A percentile compares a stretch with the other conserved stretches of the same genome.
Conservation (phyloP, 2,113 vertebrate genomes). For the Rhinopithecus roxellana region DNA sequence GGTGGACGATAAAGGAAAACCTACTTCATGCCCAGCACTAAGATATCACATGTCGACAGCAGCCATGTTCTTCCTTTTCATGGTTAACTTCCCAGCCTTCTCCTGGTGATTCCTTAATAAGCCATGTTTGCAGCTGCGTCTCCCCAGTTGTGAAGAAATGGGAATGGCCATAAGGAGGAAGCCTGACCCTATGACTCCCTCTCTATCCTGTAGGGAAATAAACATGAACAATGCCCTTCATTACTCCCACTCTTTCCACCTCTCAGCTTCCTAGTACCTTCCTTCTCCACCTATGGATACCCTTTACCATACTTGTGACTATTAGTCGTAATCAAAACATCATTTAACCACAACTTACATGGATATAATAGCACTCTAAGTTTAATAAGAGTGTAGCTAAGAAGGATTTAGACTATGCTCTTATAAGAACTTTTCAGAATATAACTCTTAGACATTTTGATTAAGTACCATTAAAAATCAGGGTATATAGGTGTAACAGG, state of each 20-base stretch:
- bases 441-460: constrained; percentile 33
- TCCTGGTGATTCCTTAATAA: background rate
- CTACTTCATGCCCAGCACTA: background rate
- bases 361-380: background rate
- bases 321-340: background rate
- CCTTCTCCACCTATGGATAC: background rate
- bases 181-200: background rate
- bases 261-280: background rate
- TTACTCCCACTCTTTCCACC: background rate
- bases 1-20: background rate
- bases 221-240: background rate
- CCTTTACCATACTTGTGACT: background rate
- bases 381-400: background rate
- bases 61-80: background rate
- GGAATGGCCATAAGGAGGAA: background rate
- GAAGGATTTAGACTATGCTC: background rate
- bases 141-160: background rate
- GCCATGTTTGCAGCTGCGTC: background rate
- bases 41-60: background rate
- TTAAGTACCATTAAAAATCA: background rate
- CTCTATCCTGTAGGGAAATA: background rate
- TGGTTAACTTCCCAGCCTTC: background rate
- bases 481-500: background rate
- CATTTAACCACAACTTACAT: background rate
- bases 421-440: constrained; percentile 5